Evolutionary conservation across 2,888 invertebrate genomes (phyloP).

Genomic region (Andrena fulva): DNA sequence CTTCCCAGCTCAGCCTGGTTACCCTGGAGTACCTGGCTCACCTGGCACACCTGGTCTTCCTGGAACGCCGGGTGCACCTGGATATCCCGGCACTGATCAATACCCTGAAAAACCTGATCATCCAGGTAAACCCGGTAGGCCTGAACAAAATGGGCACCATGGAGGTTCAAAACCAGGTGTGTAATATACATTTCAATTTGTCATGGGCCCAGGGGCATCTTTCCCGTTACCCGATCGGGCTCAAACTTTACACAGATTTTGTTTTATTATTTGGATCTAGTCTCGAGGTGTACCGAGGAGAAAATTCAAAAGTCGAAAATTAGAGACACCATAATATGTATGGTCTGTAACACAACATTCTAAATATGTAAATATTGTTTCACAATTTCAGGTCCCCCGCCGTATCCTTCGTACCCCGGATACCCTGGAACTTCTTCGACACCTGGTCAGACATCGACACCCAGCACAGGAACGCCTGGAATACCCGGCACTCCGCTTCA

Average conservation of each 20-base stretch:
- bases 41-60: conserved; percentile 35
- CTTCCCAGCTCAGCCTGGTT: conserved; percentile 33
- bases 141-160: conserved; percentile 17
- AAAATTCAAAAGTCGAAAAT: no score
- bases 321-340: no score
- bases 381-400: background rate
- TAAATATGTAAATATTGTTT: no score
- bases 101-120: conserved; percentile 72
- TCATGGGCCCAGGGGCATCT: no score
- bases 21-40: conserved; percentile 25
- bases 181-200: no score
- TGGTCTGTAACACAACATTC: no score
- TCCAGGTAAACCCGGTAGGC: conserved; percentile 63
- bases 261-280: no score
- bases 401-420: conserved; percentile 46
- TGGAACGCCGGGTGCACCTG: conserved; percentile 75
- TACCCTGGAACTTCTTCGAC: conserved; percentile 67
- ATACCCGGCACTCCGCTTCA: background rate
- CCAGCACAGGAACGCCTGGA: conserved; percentile 47
- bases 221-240: no score
- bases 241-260: no score
- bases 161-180: no score
- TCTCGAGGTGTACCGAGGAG: no score
- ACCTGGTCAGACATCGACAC: conserved; percentile 69
- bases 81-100: conserved; percentile 64